These are phyloP conservation scores for Phyllotis vaccarum DNA, from an alignment of 2,797 vertebrate species.

Conservation along the genomic window DNA sequence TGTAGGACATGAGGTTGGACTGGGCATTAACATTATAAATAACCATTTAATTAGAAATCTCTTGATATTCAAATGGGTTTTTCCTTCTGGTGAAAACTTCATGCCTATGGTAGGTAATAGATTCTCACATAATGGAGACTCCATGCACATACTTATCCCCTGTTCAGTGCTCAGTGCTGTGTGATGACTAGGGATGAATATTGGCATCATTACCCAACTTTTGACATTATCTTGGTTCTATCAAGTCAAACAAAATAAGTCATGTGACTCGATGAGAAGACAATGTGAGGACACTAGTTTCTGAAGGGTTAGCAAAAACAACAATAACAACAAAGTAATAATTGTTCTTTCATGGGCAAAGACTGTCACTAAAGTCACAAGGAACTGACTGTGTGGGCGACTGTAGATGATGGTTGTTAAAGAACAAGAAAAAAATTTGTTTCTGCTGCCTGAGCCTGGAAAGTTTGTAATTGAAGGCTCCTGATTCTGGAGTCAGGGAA, in stretches of 20 bases:
- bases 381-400: not conserved
- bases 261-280: not conserved
- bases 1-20: not conserved
- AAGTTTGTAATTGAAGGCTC: not conserved
- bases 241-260: conserved; percentile 39
- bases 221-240: conserved; percentile 28
- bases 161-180: not conserved
- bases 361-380: not conserved
- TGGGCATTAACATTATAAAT: conserved; percentile 31
- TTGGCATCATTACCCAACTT: not conserved
- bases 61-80: conserved; percentile 30
- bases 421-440: not conserved
- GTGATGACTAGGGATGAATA: not conserved
- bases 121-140: conserved; percentile 17
- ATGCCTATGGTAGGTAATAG: not conserved
- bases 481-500: not conserved
- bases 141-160: not conserved
- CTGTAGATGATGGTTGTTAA: not conserved
- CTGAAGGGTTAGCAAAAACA: not conserved
- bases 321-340: not conserved
- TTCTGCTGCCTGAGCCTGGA: not conserved
- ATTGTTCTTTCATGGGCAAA: not conserved
- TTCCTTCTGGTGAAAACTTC: conserved; percentile 21
- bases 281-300: conserved; percentile 18
- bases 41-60: not conserved